Evolutionary conservation across 2,888 invertebrate genomes (phyloP), one percentile per base, ranked within the genome.

Genomic region (Tetanocera ferruginea): DNA sequence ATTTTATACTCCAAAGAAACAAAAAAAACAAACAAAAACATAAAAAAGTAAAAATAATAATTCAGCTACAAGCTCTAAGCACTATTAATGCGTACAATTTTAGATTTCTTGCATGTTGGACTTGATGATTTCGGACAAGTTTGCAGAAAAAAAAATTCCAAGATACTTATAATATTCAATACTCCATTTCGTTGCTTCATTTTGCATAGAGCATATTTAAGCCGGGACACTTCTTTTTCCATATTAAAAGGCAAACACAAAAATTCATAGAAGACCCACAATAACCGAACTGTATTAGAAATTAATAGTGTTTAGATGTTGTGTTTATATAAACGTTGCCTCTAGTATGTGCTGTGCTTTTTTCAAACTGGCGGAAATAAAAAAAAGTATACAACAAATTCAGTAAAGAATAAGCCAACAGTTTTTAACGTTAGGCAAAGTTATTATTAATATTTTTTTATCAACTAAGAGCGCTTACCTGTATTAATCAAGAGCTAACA

Each of bases 1-100:
- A 86, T 86, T 85, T 84, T 86, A 85, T 85, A 85, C 85, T 85
- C 86, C 86, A 86, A 85, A 87, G 83, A 83, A 83, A 83, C 81
- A 83, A 81, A 79, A 81, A 62, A 60, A 37, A 37, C 6, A 51
- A 67, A 78, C 62, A 80, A 77, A 73, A 74, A 67, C 73, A 71
- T 78, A 74, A 72, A 78, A 17, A 57, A 49, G 60, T 64, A 72
- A 75, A n/a, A 66, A 64, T 43, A 60, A 74, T 17, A 43, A 43
- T 43, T 11, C 43, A 43, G 43, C 43, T 43, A 43, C 11, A 43
- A 11, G 43, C 43, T 43, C 43, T 43, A 43, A 43, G 43, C 43
- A 43, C 43, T 43, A 43, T 43, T 43, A 14, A 43, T 43, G 11
- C 14, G 43, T 43, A 43, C 43, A 43, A 43, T 14, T 14, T 43